A percentile compares a stretch with the other conserved stretches of the same genome.
Conservation (phyloP, 1,140 invertebrate species). For the Arion vulgaris region DNA sequence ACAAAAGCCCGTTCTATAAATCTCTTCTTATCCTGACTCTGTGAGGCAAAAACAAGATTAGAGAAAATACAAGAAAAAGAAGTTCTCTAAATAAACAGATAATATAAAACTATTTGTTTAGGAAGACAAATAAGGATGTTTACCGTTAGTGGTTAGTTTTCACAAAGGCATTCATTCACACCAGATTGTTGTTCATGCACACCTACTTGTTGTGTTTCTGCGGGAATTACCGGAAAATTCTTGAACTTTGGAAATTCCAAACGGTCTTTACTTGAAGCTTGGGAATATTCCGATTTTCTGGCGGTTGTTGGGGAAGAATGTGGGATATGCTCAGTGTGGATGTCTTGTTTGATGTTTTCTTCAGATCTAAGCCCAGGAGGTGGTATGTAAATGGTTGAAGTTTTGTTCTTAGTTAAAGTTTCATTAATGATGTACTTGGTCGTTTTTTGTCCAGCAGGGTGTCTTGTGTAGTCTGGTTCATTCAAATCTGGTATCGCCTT, state of each 20-base stretch:
- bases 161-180: too few relatives aligned
- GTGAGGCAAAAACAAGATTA: too few relatives aligned
- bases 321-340: background rate
- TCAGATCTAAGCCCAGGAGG: background rate
- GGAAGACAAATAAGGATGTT: too few relatives aligned
- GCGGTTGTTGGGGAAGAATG: background rate
- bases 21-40: too few relatives aligned
- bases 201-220: background rate
- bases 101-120: too few relatives aligned
- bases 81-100: too few relatives aligned
- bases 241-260: background rate
- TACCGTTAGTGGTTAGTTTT: too few relatives aligned
- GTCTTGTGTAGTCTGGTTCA: background rate
- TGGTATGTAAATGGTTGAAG: background rate
- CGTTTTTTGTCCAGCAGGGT: background rate
- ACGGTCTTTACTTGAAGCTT: background rate
- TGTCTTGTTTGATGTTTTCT: background rate
- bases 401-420: background rate
- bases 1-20: too few relatives aligned
- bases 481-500: background rate
- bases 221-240: background rate
- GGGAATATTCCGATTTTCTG: background rate
- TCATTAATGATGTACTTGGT: background rate
- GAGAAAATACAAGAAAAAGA: too few relatives aligned
- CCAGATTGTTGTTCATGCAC: background rate